These are phyloP conservation scores for Clavelina lepadiformis DNA, from an alignment of 23 tunicate species.

Conservation along the genomic window DNA sequence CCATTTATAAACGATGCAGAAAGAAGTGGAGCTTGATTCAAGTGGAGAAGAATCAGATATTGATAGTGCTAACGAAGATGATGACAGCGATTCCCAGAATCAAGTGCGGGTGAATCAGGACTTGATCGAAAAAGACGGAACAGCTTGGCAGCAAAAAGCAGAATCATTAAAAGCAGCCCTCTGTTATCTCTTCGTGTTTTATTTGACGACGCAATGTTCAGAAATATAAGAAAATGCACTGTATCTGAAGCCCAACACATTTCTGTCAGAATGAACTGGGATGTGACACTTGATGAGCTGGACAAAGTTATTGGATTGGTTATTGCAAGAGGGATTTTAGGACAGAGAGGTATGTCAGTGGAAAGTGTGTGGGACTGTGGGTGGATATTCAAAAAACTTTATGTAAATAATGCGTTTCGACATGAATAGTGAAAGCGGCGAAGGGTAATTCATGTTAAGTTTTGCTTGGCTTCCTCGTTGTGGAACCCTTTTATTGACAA, in stretches of 20 bases:
- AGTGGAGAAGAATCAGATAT: conserved; percentile 12
- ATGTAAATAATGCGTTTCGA: conserved; percentile 3
- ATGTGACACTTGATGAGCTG: conserved; percentile 16
- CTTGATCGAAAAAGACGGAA: conserved; percentile 20
- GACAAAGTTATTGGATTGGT: conserved; percentile 13
- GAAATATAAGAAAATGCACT: conserved; percentile 17
- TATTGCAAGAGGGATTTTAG: conserved; percentile 9
- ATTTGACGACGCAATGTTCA: conserved; percentile 7
- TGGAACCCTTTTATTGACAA: conserved; percentile 1
- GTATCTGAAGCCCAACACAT: conserved; percentile 16
- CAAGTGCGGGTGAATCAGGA: conserved; percentile 16
- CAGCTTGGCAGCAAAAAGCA: conserved; percentile 15
- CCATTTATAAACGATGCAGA: conserved; percentile 4
- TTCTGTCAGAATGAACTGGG: conserved; percentile 6
- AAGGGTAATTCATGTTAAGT: conserved; percentile 17
- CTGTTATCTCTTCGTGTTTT: conserved; percentile 3
- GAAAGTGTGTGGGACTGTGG: conserved; percentile 12
- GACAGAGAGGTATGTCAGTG: conserved; percentile 11
- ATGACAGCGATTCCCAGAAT: conserved; percentile 15
- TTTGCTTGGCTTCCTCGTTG: conserved; percentile 13
- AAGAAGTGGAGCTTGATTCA: conserved; percentile 11
- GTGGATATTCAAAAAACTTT: conserved; percentile 2
- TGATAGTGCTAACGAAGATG: not conserved
- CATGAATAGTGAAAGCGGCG: conserved; percentile 19
- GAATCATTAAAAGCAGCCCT: not conserved